phyloP scores from a whole-genome alignment of 1,140 invertebrate genomes.

The Dendrolimus kikuchii region DNA sequence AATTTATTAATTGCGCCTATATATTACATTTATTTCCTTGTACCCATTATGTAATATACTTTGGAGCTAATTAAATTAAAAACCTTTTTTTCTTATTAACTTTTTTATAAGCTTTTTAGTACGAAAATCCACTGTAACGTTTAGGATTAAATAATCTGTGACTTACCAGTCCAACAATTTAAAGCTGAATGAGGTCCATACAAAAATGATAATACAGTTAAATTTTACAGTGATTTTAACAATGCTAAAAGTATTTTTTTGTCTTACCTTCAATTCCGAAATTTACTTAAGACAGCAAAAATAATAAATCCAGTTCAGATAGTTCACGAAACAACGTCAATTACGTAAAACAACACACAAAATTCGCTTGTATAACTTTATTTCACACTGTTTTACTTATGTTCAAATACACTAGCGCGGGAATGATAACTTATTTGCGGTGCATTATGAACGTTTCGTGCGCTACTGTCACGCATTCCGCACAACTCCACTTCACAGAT shows the following conservation, averaged over 20 bases:
- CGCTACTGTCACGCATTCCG: slow-evolving; percentile 40
- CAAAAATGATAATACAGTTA: too few relatives aligned
- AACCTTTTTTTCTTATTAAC: too few relatives aligned
- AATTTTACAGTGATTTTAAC: neutral
- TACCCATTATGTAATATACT: too few relatives aligned
- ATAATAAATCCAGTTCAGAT: slow-evolving; percentile 35
- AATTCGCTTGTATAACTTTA: slow-evolving; percentile 40
- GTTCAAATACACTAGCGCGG: slow-evolving; percentile 39
- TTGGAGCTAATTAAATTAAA: too few relatives aligned
- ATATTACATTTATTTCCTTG: too few relatives aligned
- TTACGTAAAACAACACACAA: slow-evolving; percentile 48
- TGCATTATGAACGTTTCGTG: slow-evolving; percentile 34
- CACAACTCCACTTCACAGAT: slow-evolving; percentile 35
- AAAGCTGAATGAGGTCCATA: too few relatives aligned
- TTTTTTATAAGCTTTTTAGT: too few relatives aligned
- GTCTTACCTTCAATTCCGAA: slow-evolving; percentile 35
- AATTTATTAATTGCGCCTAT: too few relatives aligned
- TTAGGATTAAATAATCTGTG: too few relatives aligned
- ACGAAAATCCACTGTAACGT: too few relatives aligned
- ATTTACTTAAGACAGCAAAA: slow-evolving; percentile 9
- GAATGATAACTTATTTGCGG: slow-evolving; percentile 44
- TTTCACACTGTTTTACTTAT: slow-evolving; percentile 55
- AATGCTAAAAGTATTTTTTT: slow-evolving; percentile 1
- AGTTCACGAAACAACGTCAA: slow-evolving; percentile 30
- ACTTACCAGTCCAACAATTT: too few relatives aligned